A percentile compares a stretch with the other conserved stretches of the same genome.
These are phyloP conservation scores for Carassius gibelio DNA, from an alignment of 2,113 vertebrate genomes.

Conservation along the genomic window DNA sequence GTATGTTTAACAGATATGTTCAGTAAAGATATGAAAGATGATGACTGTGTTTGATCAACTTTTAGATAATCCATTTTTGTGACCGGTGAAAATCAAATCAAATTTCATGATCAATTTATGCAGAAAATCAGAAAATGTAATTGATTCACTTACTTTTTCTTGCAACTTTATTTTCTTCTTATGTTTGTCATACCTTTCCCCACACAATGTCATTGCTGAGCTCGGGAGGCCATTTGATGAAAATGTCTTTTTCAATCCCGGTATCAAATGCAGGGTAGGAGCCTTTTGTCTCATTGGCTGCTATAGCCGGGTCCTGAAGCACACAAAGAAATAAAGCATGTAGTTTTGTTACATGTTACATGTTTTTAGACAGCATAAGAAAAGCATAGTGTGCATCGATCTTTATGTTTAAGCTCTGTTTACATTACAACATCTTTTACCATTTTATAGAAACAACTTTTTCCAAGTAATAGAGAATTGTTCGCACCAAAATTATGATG, in stretches of 20 bases:
- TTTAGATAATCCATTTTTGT: no score
- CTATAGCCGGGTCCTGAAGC: conserved; percentile 88
- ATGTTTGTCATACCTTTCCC: conserved; percentile 82
- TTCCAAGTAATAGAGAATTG: background rate
- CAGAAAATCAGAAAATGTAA: no score
- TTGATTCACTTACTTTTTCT: no score
- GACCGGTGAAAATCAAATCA: no score
- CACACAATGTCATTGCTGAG: conserved; percentile 78
- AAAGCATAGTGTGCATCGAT: background rate
- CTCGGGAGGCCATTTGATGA: conserved; percentile 81
- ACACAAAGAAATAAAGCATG: conserved; percentile 43
- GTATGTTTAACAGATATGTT: no score
- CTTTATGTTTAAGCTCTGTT: background rate
- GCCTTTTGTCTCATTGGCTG: conserved; percentile 82
- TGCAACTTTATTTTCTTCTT: no score
- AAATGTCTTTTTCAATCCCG: conserved; percentile 76
- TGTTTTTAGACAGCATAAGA: background rate
- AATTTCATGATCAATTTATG: no score
- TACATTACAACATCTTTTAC: background rate
- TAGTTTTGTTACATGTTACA: background rate
- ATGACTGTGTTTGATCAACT: no score
- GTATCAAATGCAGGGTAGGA: conserved; percentile 77
- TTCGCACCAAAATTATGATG: conserved; percentile 88
- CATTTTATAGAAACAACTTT: background rate
- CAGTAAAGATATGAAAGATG: no score